Base-by-base conservation (phyloP, 1,140 invertebrate genomes). In the Propsilocerus akamusi region DNA sequence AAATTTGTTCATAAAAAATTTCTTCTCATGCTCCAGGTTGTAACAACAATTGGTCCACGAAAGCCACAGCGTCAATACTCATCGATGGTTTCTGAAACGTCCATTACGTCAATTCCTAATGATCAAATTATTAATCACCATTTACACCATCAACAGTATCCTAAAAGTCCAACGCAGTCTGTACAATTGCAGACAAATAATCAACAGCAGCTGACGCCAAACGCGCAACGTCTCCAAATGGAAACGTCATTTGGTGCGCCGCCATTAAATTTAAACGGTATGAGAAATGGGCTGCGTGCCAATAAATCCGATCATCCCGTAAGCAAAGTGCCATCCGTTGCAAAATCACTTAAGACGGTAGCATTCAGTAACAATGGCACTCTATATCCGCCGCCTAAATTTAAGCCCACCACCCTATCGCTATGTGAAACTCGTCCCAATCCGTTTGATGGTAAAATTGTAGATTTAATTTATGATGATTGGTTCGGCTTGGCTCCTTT, bases 401-500 rank as follows among this genome's bases (percentile, higher is more conserved):
- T 55, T 41, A 57, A 64, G 55, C 57, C 62, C 1, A 57, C 52
- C 3, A 52, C 53, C 0, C 50, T 57, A 52, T 59, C 55, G 0
- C 20, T 58, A 26, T 56, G 55, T 20, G 57, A 57, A 4, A 37
- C 63, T 46, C 62, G 57, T 0, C 49, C 61, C n/a, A 62, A 62
- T 26, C 64, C 62, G 11, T 58, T 62, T 53, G 55, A 58, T 2
- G 51, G 48, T 48, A 56, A 52, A 22, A 58, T 63, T 37, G 57
- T 73, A 3, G 72, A 75, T 53, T 56, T 74, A 5, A 65, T 74
- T 20, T 71, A 73, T 53, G 74, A 77, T 49, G 77, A 80, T 55
- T 80, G 77, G 71, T 72, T 74, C 55, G 74, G 75, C 3, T 64
- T 80, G 20, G 86, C 86, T 0, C 86, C 87, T 0, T 59, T 92